Base-by-base conservation (phyloP, 2,113 vertebrate species). In the Lucifuga dentata region DNA sequence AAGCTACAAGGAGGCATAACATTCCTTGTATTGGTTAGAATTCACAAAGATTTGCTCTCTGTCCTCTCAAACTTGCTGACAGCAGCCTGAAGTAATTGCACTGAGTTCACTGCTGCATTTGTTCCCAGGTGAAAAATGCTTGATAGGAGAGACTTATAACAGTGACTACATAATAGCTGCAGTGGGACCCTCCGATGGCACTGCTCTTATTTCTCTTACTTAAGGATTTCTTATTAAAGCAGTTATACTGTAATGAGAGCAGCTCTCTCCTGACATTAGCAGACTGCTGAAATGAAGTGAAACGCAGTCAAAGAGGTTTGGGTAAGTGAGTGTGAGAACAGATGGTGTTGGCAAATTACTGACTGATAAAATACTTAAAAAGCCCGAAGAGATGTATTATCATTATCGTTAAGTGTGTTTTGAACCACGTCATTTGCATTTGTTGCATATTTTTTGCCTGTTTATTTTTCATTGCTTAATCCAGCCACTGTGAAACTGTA, bases 361-460 rank as follows among this genome's bases (percentile, higher is more conserved):
- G 59, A 87, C 52, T 78, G 80, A 84, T 81, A 65, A 63, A 76
- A 65, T 48, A 62, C 59, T 73, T 76, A 24, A 36, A 68, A 72
- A 60, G 59, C 66, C 33, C 44, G 19, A 64, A 64, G 74, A 84
- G 60, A 24, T 68, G 52, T 67, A 81, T 83, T 80, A 83, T 43
- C 57, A 63, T 70, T 52, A 66, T 23, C 44, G 64, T 75, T 66
- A 72, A 8, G 32, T 73, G 53, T 64, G 61, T 61, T 70, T 45
- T 19, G 16, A 49, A 43, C 39, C 19, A 32, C 23, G 49, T 20
- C 68, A 62, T 67, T 50, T 35, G 66, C 36, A 48, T 38, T 46
- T 44, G 21, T 39, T 77, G 35, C 66, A 24, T 26, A 26, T 72
- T 57, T 36, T 70, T 40, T 13, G 12, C 12, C 16, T 62, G 63